Conservation (phyloP, 2,797 vertebrate genomes). For the Danio albolineatus region DNA sequence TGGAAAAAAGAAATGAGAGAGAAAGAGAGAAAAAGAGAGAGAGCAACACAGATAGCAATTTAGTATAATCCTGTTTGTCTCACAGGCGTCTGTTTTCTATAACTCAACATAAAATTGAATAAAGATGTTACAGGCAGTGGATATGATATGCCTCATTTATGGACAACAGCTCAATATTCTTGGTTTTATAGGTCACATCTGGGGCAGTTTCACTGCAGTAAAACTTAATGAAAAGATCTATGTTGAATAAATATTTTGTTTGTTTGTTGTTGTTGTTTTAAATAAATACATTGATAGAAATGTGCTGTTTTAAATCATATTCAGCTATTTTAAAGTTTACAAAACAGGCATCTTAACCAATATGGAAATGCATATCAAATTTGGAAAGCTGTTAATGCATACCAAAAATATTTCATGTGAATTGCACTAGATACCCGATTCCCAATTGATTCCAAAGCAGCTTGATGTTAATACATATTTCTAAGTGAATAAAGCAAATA, state of each 20-base stretch:
- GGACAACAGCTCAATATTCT: slow-evolving; percentile 24
- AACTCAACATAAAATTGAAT: slow-evolving; percentile 77
- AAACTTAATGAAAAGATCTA: background rate
- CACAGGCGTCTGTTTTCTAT: slow-evolving; percentile 70
- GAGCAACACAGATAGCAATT: slow-evolving; percentile 70
- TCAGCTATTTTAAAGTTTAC: background rate
- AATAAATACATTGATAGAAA: background rate
- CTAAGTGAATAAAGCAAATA: background rate
- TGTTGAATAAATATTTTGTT: too few species aligned
- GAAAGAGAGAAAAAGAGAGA: slow-evolving; percentile 54
- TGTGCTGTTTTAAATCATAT: background rate
- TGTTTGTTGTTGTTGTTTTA: too few species aligned
- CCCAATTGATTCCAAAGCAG: background rate
- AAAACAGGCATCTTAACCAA: background rate
- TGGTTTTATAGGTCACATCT: slow-evolving; percentile 20
- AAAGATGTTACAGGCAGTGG: slow-evolving; percentile 65
- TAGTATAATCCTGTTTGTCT: slow-evolving; percentile 79
- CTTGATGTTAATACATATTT: background rate
- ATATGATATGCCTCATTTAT: slow-evolving; percentile 60
- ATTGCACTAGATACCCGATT: background rate
- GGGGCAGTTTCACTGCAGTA: background rate
- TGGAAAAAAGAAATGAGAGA: too few species aligned
- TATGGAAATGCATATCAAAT: background rate
- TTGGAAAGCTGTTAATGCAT: background rate
- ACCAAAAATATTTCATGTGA: background rate